phyloP scores from a whole-genome alignment of 1,140 invertebrate genomes.

The Apocrypta bakeri region DNA sequence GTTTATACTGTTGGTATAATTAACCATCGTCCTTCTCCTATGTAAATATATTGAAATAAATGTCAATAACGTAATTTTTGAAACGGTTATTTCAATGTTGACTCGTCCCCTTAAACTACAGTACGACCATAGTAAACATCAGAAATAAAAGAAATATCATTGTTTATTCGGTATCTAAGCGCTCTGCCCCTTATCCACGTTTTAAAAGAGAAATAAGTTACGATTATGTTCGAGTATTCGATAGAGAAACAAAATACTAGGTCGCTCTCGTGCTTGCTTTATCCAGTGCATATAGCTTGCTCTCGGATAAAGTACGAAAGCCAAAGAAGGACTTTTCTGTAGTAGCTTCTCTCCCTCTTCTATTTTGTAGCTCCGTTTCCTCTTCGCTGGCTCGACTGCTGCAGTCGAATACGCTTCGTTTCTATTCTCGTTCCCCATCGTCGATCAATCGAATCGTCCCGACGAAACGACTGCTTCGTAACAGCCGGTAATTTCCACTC shows the following conservation, averaged over 20 bases:
- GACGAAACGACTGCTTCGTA: constrained; percentile 48
- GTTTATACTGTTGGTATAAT: no score
- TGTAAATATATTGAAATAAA: no score
- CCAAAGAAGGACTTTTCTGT: constrained; percentile 16
- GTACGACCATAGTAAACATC: background rate
- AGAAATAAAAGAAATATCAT: background rate
- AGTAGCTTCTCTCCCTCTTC: background rate
- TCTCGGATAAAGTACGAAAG: constrained; percentile 19
- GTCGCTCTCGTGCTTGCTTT: background rate
- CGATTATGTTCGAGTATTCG: background rate
- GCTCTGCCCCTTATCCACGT: background rate
- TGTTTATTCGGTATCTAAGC: background rate
- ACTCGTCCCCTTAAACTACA: no score
- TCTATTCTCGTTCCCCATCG: constrained; percentile 42
- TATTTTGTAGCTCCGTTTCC: background rate
- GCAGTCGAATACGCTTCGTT: constrained; percentile 32
- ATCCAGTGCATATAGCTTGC: background rate
- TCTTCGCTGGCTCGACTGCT: constrained; percentile 1
- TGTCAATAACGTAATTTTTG: no score
- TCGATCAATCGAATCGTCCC: constrained; percentile 51
- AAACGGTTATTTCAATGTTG: no score
- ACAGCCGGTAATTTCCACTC: constrained; percentile 47
- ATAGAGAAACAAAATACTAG: constrained; percentile 23
- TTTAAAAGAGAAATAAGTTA: constrained; percentile 3
- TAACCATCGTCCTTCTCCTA: no score